Evolutionary conservation across 2,797 vertebrate genomes (phyloP).

Genomic region (Enteromius anoplus): DNA sequence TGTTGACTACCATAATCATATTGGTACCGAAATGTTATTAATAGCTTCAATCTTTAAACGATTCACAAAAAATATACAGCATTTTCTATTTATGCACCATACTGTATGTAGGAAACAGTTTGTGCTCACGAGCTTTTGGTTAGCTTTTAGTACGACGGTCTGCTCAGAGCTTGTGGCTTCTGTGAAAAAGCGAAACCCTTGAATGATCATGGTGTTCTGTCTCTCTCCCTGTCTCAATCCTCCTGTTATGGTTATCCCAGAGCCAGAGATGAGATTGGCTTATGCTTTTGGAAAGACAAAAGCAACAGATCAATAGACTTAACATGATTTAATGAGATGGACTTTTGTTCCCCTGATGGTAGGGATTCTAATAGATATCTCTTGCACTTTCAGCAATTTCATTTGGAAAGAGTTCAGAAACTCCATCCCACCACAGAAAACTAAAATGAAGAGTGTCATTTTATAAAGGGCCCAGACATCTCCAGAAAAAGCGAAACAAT

Average conservation of each 20-base stretch:
- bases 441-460: conserved; percentile 15
- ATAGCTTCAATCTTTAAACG: too few species aligned
- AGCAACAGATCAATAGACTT: conserved; percentile 68
- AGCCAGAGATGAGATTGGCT: conserved; percentile 6
- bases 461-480: conserved; percentile 25
- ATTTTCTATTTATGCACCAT: not conserved
- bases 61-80: not conserved
- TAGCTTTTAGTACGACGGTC: not conserved
- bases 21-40: too few species aligned
- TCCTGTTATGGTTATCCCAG: not conserved
- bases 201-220: conserved; percentile 14
- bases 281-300: not conserved
- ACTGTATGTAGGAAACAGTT: not conserved
- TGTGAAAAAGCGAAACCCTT: conserved; percentile 15
- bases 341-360: conserved; percentile 65
- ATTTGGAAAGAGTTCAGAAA: conserved; percentile 75
- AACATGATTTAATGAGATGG: conserved; percentile 79
- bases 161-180: not conserved
- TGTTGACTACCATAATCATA: too few species aligned
- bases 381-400: conserved; percentile 70
- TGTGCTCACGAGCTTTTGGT: not conserved
- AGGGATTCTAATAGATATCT: conserved; percentile 72
- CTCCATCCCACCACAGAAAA: not conserved
- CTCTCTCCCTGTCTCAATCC: not conserved
- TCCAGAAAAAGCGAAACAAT: conserved; percentile 9